Evolutionary conservation across 2,888 invertebrate genomes (phyloP), one percentile per base, ranked within the genome.

Genomic region (Clunio marinus): DNA sequence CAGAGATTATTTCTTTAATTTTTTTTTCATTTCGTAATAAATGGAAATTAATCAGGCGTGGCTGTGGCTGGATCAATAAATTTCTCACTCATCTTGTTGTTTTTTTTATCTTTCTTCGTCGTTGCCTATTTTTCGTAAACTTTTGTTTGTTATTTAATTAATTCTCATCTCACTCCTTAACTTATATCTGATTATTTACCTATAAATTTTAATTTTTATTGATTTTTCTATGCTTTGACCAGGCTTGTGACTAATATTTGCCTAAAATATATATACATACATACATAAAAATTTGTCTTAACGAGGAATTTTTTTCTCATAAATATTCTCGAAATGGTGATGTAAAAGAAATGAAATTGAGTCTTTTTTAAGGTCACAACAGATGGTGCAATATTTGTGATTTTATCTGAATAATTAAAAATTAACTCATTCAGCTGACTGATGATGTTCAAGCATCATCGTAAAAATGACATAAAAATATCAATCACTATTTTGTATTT

Each of bases 31-130:
- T 59, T 32, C 3, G 27, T 59, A 57, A 57, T 37, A 37, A 35
- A 60, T 60, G 41, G 35, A 60, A 37, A 60, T 60, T 60, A 37
- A 60, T 60, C 41, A 60, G 60, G 60, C 60, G 60, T 60, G 60
- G 46, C 46, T 22, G 46, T 10, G 46, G 5, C 17, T 22, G 57
- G 57, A 27, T 27, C 27, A 57, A 57, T 57, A 57, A 57, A 57
- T 57, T 27, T 57, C 57, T 24, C 27, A 24, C 27, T 57, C 57
- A 20, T 51, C n/a, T 7, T 22, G 51, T 22, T 51, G 51, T 51
- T 51, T n/a, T 41, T 51, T 22, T 5, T 8, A 17, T 51, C 51
- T 10, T 51, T 25, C 22, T 51, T 13, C 3, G 41, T 22, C 51
- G 51, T 51, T 17, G 20, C 17, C 27, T 57, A 24, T 27, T 27